Conservation (phyloP, 2,113 vertebrate species). For the Zosterops pallidus region DNA sequence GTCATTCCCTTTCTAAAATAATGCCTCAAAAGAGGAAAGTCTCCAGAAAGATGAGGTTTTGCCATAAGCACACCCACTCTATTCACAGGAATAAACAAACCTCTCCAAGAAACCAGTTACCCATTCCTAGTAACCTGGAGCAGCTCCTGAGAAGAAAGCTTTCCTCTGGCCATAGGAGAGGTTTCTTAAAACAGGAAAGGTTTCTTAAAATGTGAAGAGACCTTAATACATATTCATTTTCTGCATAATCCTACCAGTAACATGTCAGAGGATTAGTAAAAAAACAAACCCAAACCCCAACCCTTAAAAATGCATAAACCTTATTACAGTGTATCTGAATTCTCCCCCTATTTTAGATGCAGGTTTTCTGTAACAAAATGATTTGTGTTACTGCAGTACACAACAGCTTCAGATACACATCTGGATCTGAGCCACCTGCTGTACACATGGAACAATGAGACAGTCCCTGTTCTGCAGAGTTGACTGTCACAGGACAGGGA, state of each 20-base stretch:
- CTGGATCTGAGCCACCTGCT: slow-evolving; percentile 32
- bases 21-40: slow-evolving; percentile 13
- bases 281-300: background rate
- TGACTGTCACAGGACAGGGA: background rate
- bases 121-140: background rate
- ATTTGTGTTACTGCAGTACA: background rate
- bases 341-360: background rate
- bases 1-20: slow-evolving; percentile 16
- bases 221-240: background rate
- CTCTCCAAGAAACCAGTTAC: background rate
- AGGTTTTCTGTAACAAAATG: background rate
- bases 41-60: slow-evolving; percentile 29
- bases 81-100: background rate
- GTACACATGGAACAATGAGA: background rate
- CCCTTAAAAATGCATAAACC: background rate
- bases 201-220: background rate
- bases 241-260: background rate
- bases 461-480: background rate
- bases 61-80: background rate
- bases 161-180: background rate
- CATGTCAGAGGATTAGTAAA: background rate
- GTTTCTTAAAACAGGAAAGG: background rate
- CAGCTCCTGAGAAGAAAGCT: background rate
- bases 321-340: background rate
- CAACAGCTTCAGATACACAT: background rate